phyloP scores from a whole-genome alignment of 2,113 vertebrate genomes.

The Macquaria ambigua region DNA sequence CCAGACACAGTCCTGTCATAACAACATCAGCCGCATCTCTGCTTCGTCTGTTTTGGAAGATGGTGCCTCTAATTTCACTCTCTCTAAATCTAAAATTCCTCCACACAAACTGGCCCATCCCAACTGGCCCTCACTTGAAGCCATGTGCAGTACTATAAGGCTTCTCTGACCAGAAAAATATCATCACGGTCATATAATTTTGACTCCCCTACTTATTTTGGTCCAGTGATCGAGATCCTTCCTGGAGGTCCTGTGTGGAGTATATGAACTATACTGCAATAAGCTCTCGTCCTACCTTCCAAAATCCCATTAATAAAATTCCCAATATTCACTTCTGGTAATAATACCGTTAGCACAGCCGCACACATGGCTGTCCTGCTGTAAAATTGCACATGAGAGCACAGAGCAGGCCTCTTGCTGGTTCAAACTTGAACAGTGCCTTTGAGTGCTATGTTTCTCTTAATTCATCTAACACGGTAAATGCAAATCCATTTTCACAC shows the following conservation, averaged over 20 bases:
- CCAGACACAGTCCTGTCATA: constrained; percentile 21
- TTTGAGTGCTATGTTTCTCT: neutral
- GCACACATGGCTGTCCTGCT: constrained; percentile 20
- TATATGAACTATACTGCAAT: constrained; percentile 17
- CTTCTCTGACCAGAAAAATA: neutral
- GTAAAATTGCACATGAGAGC: constrained; percentile 11
- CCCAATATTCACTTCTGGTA: constrained; percentile 29
- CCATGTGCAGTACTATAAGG: neutral
- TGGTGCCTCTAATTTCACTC: neutral
- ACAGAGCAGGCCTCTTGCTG: neutral
- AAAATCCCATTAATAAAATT: constrained; percentile 43
- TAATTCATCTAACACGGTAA: neutral
- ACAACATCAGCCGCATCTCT: constrained; percentile 22
- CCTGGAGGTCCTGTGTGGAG: constrained; percentile 25
- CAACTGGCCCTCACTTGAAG: neutral
- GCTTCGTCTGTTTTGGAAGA: constrained; percentile 22
- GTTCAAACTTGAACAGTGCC: neutral
- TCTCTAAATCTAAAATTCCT: constrained; percentile 34
- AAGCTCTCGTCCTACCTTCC: neutral
- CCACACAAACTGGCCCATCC: neutral
- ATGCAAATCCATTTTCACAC: neutral
- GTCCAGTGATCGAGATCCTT: constrained; percentile 12
- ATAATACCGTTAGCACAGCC: constrained; percentile 8
- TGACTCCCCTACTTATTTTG: constrained; percentile 14
- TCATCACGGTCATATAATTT: constrained; percentile 22